Base-by-base conservation (phyloP, 2,113 vertebrate species). In the Silurus asotus region DNA sequence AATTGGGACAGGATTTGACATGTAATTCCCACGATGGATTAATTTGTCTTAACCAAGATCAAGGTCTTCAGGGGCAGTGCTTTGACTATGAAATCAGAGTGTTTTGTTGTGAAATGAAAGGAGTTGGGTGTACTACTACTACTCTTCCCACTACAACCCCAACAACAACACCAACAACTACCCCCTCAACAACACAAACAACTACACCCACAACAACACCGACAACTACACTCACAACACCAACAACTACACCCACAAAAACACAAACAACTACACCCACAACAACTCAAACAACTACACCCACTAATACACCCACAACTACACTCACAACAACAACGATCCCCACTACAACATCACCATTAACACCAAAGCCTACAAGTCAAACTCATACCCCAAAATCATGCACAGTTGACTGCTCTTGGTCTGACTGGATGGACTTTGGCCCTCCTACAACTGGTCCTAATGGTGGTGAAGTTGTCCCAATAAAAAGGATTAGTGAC, bases 11-110 rank as follows among this genome's bases (percentile, higher is more conserved):
- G 82, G 70, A 0, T 48, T 79, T 91, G 19, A 81, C 49, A 8
- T 0, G 92, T 4, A 82, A 92, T 2, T 19, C 70, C 8, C 0
- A 59, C 53, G 82, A 88, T 61, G 90, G 90, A 45, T 62, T 91
- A 0, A 89, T 93, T 56, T 94, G 94, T 87, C 10, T 70, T 8
- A 95, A 94, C 37, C 37, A 72, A 49, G 0, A 81, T 45, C 85
- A 86, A 70, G 78, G 53, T 9, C 56, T 62, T n/a, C 0, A 8
- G 48, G 45, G 28, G 20, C 86, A 92, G 78, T 95, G 94, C 81
- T 87, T 89, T 48, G 85, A 91, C 69, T 91, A 91, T 53, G 89
- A 91, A 75, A 83, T 91, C 10, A 72, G 76, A 74, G 49, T 89
- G 23, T 37, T 1, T 37, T 37, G 28, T 37, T 37, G 28, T 37